Percentiles rank a stretch among this genome's conserved stretches.
Conservation (phyloP, 2,113 vertebrate genomes). For the Phalacrocorax aristotelis region DNA sequence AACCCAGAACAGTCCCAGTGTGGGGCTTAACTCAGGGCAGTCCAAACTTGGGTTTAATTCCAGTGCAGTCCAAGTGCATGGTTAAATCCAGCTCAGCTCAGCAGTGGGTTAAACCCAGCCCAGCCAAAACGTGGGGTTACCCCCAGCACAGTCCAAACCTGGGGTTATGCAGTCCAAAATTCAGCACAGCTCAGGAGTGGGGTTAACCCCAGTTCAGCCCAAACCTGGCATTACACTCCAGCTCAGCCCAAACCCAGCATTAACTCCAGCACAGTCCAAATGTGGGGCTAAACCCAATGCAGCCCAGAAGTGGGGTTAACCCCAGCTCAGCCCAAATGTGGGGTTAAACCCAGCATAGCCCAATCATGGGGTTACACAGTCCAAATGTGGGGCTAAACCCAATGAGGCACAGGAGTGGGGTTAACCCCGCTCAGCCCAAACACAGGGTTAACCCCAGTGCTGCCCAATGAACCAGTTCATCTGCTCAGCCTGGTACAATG, state of each 20-base stretch:
- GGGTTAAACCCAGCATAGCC: background rate
- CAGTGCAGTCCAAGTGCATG: background rate
- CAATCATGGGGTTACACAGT: background rate
- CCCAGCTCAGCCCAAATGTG: background rate
- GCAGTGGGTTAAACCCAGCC: background rate
- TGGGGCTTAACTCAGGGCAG: background rate
- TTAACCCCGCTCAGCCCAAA: background rate
- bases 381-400: background rate
- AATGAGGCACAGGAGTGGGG: background rate
- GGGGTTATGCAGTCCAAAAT: background rate
- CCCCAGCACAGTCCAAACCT: background rate
- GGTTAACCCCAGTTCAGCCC: background rate
- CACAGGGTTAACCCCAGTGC: rapidly evolving
- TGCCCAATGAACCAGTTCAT: rapidly evolving
- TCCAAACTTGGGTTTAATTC: background rate
- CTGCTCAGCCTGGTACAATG: background rate
- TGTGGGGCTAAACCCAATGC: background rate
- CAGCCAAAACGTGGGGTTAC: background rate
- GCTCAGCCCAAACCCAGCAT: background rate
- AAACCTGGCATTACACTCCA: background rate
- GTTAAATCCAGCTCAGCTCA: background rate
- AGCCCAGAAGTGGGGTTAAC: background rate
- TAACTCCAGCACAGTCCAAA: background rate
- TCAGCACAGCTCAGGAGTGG: background rate
- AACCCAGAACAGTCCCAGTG: background rate